Evolutionary conservation across 1,140 invertebrate species (phyloP), one percentile per base, ranked within the genome.

Genomic region (Paramacrobiotus metropolitanus): DNA sequence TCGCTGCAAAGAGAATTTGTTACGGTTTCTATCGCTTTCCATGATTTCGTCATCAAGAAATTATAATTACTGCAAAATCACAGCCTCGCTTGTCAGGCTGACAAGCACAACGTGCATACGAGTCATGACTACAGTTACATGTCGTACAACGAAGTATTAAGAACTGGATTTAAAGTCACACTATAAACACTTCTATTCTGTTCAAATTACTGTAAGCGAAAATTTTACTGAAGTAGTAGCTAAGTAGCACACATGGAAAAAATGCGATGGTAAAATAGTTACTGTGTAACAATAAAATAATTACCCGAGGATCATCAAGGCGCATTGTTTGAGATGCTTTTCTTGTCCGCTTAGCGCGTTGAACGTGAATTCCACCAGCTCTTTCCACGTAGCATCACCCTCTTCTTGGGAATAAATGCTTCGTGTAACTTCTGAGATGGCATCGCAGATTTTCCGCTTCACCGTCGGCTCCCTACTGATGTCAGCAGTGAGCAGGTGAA

Each of bases 391-490:
- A 4, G 61, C 21, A 29, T 18, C 9, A 2, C 24, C 31, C 2
- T 18, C 44, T n/a, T 55, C 59, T 62, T 61, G 69, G 79, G 77
- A 77, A 65, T 98, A 85, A 62, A 94, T 78, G 76, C 92, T 94
- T 68, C 91, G 79, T 1, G 90, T 89, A 30, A 96, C 78, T 77
- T 98, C 94, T 30, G 92, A 85, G 44, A 85, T 82, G 61, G 92
- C 82, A 73, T 99, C 94, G 72, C 89, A 94, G 28, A 92, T 77
- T 77, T 95, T 96, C 63, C 86, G 83, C 64, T 89, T 77, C 48
- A 96, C 76, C 63, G 78, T 75, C 2, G 70, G 66, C 59, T 84
- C 81, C 29, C 75, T 79, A 66, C 15, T 20, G 24, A 55, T 55
- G 24, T 89, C 83, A 69, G 89, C 85, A 69, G 85, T 83, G 44